Percentiles rank a stretch among this genome's conserved stretches.
Conservation (phyloP, 2,113 vertebrate species). For the Hiodon tergisus region DNA sequence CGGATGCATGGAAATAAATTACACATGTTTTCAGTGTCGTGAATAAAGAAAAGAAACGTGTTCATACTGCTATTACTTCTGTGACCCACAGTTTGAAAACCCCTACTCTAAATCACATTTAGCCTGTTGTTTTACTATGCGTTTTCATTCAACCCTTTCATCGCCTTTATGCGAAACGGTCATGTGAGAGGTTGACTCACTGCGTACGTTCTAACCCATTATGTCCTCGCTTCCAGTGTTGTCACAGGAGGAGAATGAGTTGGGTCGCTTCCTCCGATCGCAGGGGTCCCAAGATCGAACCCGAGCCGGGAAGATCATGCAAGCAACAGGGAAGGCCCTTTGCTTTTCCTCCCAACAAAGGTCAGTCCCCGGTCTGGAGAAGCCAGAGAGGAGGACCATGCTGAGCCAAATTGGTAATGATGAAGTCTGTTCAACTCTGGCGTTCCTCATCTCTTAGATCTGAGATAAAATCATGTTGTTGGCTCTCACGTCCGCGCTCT, state of each 20-base stretch:
- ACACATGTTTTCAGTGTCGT: background rate
- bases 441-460: no score
- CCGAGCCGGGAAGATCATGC: conserved; percentile 96
- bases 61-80: no score
- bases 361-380: conserved; percentile 48
- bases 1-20: background rate
- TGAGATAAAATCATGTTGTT: background rate
- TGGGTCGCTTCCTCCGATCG: conserved; percentile 90
- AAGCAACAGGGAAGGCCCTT: conserved; percentile 92
- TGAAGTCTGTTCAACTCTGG: no score
- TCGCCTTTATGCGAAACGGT: background rate
- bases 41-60: background rate
- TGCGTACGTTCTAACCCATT: background rate
- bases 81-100: background rate
- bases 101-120: background rate
- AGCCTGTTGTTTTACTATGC: background rate
- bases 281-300: conserved; percentile 94
- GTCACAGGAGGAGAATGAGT: conserved; percentile 94
- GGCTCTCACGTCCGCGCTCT: background rate
- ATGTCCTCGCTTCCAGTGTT: conserved; percentile 63
- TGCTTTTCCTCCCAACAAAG: conserved; percentile 98
- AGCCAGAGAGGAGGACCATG: no score
- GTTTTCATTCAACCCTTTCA: background rate
- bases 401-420: no score
- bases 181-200: background rate